phyloP scores from a whole-genome alignment of 2,888 invertebrate species.

The Apotomis betuletana region DNA sequence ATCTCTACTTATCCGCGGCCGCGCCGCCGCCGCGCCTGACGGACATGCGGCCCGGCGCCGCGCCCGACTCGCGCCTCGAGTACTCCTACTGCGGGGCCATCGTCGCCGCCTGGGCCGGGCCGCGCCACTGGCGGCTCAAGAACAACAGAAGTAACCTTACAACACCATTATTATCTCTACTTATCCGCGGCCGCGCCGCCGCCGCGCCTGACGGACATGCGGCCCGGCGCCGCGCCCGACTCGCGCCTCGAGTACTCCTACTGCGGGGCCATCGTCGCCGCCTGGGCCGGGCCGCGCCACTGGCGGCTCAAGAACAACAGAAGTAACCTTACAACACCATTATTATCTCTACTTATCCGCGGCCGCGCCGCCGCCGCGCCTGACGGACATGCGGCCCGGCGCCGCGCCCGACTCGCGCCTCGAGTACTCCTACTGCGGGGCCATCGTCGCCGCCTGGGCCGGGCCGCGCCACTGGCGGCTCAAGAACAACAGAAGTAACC shows the following conservation, averaged over 20 bases:
- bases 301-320: conserved; percentile 88
- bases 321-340: conserved; percentile 59
- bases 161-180: background rate
- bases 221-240: conserved; percentile 77
- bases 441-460: conserved; percentile 87
- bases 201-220: conserved; percentile 52
- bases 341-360: conserved; percentile 70
- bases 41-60: conserved; percentile 73
- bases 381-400: conserved; percentile 68
- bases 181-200: conserved; percentile 56
- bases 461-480: conserved; percentile 93
- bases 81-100: conserved; percentile 87
- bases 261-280: conserved; percentile 80
- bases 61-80: conserved; percentile 82
- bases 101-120: conserved; percentile 90
- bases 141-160: conserved; percentile 64
- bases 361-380: background rate
- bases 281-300: conserved; percentile 93
- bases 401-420: conserved; percentile 75
- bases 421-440: conserved; percentile 88
- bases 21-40: background rate
- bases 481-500: conserved; percentile 73
- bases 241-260: conserved; percentile 86
- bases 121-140: conserved; percentile 91
- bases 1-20: too few relatives aligned